phyloP scores from a whole-genome alignment of 1,140 invertebrate genomes.

The Bombyx mandarina region DNA sequence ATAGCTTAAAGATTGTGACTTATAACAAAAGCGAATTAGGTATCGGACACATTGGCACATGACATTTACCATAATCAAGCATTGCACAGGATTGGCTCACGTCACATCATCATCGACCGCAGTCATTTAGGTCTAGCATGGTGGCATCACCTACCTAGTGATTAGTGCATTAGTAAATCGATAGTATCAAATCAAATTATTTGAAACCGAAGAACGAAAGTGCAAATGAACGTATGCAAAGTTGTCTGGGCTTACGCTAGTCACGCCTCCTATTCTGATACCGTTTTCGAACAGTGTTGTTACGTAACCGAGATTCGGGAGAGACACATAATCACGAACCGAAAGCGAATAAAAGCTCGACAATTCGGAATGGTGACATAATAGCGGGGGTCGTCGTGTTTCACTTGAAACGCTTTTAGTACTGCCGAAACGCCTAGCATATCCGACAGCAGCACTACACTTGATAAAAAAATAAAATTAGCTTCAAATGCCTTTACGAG shows the following conservation, averaged over 20 bases:
- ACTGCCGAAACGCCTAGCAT: slow-evolving; percentile 48
- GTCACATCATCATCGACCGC: slow-evolving; percentile 51
- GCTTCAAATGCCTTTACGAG: slow-evolving; percentile 48
- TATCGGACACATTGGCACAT: slow-evolving; percentile 35
- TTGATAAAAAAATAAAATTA: slow-evolving; percentile 24
- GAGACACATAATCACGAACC: too few species aligned
- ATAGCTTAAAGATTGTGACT: too few species aligned
- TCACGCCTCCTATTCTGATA: slow-evolving; percentile 32
- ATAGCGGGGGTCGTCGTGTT: slow-evolving; percentile 37
- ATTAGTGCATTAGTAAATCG: slow-evolving; percentile 41
- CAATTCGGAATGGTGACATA: slow-evolving; percentile 48
- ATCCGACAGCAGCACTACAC: slow-evolving; percentile 49
- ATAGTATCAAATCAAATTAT: slow-evolving; percentile 7
- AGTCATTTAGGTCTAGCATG: slow-evolving; percentile 61
- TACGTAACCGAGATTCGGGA: too few species aligned
- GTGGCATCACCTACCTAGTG: slow-evolving; percentile 55
- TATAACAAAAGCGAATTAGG: too few species aligned
- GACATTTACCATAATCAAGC: slow-evolving; percentile 54
- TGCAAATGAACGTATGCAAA: slow-evolving; percentile 19
- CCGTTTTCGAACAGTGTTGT: slow-evolving; percentile 27
- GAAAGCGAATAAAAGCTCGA: background rate
- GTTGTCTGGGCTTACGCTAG: slow-evolving; percentile 31
- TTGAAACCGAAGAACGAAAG: slow-evolving; percentile 2
- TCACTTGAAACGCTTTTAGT: slow-evolving; percentile 50
- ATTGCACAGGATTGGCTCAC: slow-evolving; percentile 63